Evolutionary conservation across 2,113 vertebrate species (phyloP).

Genomic region (Platycercus adscitus): DNA sequence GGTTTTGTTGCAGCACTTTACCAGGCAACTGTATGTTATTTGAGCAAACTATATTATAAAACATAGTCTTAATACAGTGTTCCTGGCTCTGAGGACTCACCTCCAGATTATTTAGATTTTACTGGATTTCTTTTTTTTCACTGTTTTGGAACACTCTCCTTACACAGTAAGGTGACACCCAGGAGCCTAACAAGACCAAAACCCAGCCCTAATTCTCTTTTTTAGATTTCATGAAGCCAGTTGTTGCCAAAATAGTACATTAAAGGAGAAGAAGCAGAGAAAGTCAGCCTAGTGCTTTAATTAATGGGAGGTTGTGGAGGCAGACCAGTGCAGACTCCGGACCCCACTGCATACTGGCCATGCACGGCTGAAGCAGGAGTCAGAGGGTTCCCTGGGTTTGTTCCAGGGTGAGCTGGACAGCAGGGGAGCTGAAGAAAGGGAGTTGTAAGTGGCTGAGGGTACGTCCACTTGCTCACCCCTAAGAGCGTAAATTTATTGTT

Average conservation of each 20-base stretch:
- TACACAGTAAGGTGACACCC: background rate
- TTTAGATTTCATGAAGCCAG: background rate
- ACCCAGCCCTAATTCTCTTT: background rate
- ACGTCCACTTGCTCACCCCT: rapidly evolving
- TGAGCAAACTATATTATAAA: background rate
- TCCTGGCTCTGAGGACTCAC: background rate
- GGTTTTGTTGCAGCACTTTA: background rate
- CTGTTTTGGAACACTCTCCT: background rate
- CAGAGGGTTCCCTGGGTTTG: rapidly evolving
- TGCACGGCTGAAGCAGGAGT: background rate
- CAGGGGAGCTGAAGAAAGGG: rapidly evolving
- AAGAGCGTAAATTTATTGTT: rapidly evolving
- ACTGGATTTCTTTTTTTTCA: background rate
- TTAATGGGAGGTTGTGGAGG: background rate
- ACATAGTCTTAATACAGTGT: background rate
- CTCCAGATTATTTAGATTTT: background rate
- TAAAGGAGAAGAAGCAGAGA: background rate
- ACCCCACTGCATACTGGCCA: background rate
- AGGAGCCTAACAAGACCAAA: background rate
- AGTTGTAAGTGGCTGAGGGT: background rate
- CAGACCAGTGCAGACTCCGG: background rate
- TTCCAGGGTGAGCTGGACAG: background rate
- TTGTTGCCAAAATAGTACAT: background rate
- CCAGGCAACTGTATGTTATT: background rate
- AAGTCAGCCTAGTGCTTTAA: background rate